A percentile compares a stretch with the other conserved stretches of the same genome.
Conservation (phyloP, 1,140 invertebrate species). For the Zaprionus nigranus region DNA sequence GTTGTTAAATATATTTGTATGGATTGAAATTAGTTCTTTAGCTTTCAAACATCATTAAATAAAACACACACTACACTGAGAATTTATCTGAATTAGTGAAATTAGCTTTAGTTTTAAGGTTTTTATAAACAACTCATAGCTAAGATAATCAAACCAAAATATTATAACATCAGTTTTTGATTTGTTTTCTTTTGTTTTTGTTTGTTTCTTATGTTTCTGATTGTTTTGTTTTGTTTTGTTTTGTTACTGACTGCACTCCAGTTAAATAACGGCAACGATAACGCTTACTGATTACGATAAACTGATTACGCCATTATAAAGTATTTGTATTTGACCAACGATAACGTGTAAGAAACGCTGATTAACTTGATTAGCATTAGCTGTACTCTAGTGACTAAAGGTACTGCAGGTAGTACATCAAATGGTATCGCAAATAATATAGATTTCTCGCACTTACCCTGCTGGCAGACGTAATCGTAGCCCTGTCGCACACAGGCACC, state of each 20-base stretch:
- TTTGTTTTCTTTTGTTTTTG: background rate
- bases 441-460: slow-evolving; percentile 88
- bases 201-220: slow-evolving; percentile 31
- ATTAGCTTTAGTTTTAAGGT: slow-evolving; percentile 64
- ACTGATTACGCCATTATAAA: slow-evolving; percentile 38
- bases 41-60: slow-evolving; percentile 64
- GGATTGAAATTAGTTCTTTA: slow-evolving; percentile 51
- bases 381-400: slow-evolving; percentile 52
- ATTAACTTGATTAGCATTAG: slow-evolving; percentile 70
- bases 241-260: slow-evolving; percentile 73
- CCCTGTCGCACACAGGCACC: slow-evolving; percentile 92
- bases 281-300: slow-evolving; percentile 65
- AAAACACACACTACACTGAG: slow-evolving; percentile 81
- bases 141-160: slow-evolving; percentile 61
- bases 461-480: slow-evolving; percentile 90
- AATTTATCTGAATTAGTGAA: slow-evolving; percentile 70
- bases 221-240: slow-evolving; percentile 30
- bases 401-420: slow-evolving; percentile 22
- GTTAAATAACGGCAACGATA: slow-evolving; percentile 67
- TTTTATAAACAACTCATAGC: slow-evolving; percentile 64
- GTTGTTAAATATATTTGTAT: slow-evolving; percentile 65
- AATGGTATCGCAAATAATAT: slow-evolving; percentile 15
- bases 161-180: slow-evolving; percentile 28
- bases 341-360: slow-evolving; percentile 60
- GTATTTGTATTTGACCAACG: slow-evolving; percentile 37